Conservation (phyloP, 2,113 vertebrate genomes). For the Aythya baeri region DNA sequence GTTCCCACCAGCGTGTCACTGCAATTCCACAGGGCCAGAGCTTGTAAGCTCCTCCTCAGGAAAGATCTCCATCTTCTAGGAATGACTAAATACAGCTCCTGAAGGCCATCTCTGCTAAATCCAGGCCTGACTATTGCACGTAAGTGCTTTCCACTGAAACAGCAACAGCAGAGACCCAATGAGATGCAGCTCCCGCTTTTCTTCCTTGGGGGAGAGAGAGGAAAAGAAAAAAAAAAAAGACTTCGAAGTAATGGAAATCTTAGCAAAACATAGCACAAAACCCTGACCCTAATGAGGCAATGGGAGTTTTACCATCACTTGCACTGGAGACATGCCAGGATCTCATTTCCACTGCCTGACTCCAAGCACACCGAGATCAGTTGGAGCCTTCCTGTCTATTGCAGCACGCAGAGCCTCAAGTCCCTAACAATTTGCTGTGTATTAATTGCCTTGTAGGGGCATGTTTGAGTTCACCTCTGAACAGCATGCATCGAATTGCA, state of each 20-base stretch:
- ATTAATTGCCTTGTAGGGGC: not conserved
- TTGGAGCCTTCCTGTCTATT: not conserved
- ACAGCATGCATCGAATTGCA: not conserved
- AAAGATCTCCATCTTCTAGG: not conserved
- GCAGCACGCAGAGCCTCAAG: not conserved
- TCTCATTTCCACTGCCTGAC: not conserved
- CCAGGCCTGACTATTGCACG: not conserved
- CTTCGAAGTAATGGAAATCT: not conserved
- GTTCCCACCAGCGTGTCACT: rapidly evolving
- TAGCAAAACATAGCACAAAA: not conserved
- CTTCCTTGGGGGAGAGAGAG: not conserved
- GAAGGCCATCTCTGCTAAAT: not conserved
- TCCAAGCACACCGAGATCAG: not conserved
- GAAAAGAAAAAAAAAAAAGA: not conserved
- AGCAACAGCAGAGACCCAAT: rapidly evolving
- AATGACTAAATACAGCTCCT: not conserved
- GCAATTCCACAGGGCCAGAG: not conserved
- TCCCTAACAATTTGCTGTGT: not conserved
- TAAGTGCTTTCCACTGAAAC: not conserved
- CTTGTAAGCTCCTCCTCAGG: not conserved
- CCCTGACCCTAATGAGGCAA: not conserved
- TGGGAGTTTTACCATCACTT: not conserved
- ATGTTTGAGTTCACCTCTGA: not conserved
- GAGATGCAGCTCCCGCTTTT: not conserved
- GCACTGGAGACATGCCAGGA: not conserved